Percentiles rank a stretch among this genome's conserved stretches.
phyloP scores from a whole-genome alignment of 2,888 invertebrate genomes.

The Syrista parreyssii region DNA sequence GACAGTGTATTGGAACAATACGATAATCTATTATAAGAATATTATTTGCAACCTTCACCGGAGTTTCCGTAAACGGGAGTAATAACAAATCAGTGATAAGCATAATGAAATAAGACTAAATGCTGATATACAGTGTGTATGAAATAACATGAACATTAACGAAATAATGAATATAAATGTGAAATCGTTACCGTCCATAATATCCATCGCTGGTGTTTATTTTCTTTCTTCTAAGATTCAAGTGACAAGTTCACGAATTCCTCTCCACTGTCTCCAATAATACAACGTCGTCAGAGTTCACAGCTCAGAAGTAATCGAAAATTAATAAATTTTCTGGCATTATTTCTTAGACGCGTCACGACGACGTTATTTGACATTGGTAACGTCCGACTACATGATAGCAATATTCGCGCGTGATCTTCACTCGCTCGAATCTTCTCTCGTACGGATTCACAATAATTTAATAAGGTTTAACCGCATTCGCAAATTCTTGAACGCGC shows the following conservation, averaged over 20 bases:
- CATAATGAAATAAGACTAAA: neutral
- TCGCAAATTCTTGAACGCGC: neutral
- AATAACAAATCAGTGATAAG: neutral
- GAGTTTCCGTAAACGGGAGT: neutral
- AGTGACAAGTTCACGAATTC: neutral
- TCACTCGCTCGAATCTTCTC: neutral
- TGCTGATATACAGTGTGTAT: neutral
- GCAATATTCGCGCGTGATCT: neutral
- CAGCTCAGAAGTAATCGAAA: conserved; percentile 30
- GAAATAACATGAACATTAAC: neutral
- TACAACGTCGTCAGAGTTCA: neutral
- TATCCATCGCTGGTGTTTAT: conserved; percentile 38
- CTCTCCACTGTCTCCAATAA: neutral
- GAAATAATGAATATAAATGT: neutral
- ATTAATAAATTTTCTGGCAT: neutral
- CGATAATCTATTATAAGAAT: neutral
- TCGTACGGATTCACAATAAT: neutral
- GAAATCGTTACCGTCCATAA: conserved; percentile 43
- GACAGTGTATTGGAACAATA: no score
- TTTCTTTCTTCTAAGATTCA: neutral
- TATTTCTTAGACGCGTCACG: neutral
- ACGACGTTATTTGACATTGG: neutral
- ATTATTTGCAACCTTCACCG: neutral
- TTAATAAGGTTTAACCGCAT: neutral
- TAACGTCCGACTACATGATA: neutral